A percentile compares a stretch with the other conserved stretches of the same genome.
Conservation (phyloP, 2,113 vertebrate species). For the Eleginops maclovinus region DNA sequence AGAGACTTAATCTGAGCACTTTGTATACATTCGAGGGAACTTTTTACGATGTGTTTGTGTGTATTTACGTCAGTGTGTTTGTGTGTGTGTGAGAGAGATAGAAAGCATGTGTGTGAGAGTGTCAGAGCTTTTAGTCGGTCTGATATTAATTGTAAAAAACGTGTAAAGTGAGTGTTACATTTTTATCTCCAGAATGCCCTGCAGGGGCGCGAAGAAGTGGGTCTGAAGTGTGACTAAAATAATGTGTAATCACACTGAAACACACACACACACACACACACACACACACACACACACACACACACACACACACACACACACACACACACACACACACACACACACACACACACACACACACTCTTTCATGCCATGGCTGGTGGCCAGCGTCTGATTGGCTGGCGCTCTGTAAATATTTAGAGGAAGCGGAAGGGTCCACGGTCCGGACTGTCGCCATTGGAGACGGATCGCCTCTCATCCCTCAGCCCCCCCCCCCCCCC, state of each 20-base stretch:
- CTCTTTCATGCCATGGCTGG: slow-evolving; percentile 59
- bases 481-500: slow-evolving; percentile 62
- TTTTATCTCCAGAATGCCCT: neutral
- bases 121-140: slow-evolving; percentile 7
- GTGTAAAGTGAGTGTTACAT: slow-evolving; percentile 17
- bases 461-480: slow-evolving; percentile 77
- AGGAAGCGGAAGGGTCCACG: slow-evolving; percentile 78
- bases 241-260: slow-evolving; percentile 28
- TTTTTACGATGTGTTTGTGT: slow-evolving; percentile 39
- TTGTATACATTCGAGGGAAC: slow-evolving; percentile 26
- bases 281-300: slow-evolving; percentile 13
- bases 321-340: slow-evolving; percentile 30
- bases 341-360: slow-evolving; percentile 30
- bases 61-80: neutral
- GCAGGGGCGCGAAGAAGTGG: neutral
- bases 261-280: slow-evolving; percentile 21
- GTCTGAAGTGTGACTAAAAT: neutral
- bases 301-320: slow-evolving; percentile 12
- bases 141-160: slow-evolving; percentile 34
- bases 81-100: neutral
- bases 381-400: slow-evolving; percentile 73
- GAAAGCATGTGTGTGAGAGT: neutral
- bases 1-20: slow-evolving; percentile 34
- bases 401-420: slow-evolving; percentile 81
- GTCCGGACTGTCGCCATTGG: slow-evolving; percentile 75